phyloP scores from a whole-genome alignment of 2,888 invertebrate genomes.

The Ryuthela nishihirai region DNA sequence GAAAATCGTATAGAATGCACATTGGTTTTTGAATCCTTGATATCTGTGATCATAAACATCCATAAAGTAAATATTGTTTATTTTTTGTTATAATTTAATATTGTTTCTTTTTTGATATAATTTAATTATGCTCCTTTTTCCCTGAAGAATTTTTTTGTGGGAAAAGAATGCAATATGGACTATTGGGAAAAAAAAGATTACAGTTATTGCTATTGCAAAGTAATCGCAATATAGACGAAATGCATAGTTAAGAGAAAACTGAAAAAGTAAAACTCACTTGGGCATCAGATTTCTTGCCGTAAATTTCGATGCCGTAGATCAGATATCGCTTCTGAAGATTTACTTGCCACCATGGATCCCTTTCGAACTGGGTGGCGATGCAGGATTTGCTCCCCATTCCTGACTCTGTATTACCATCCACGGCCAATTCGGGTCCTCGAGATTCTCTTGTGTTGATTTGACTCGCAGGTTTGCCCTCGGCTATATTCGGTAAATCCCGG shows the following conservation, averaged over 20 bases:
- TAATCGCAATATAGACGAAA: background rate
- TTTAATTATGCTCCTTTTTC: too few relatives aligned
- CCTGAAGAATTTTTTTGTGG: too few relatives aligned
- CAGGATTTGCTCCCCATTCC: conserved; percentile 32
- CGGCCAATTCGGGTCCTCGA: conserved; percentile 40
- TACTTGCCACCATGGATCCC: conserved; percentile 45
- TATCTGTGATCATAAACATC: too few relatives aligned
- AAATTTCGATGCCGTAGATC: conserved; percentile 43
- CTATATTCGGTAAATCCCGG: conserved; percentile 40
- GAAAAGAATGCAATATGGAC: too few relatives aligned
- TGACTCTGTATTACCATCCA: conserved; percentile 39
- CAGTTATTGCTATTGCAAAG: background rate
- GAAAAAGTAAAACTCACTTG: conserved; percentile 5
- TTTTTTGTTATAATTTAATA: too few relatives aligned
- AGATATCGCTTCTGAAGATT: conserved; percentile 44
- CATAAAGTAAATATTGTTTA: too few relatives aligned
- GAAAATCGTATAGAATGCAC: too few relatives aligned
- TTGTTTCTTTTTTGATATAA: too few relatives aligned
- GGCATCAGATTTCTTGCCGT: conserved; percentile 10
- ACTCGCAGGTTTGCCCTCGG: conserved; percentile 43
- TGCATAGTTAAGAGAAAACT: background rate
- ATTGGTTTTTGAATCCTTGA: too few relatives aligned
- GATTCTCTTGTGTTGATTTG: conserved; percentile 42
- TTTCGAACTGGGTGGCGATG: conserved; percentile 42
- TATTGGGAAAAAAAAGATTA: too few relatives aligned